Conservation (phyloP, 2,113 vertebrate species). For the Anguilla japonica region DNA sequence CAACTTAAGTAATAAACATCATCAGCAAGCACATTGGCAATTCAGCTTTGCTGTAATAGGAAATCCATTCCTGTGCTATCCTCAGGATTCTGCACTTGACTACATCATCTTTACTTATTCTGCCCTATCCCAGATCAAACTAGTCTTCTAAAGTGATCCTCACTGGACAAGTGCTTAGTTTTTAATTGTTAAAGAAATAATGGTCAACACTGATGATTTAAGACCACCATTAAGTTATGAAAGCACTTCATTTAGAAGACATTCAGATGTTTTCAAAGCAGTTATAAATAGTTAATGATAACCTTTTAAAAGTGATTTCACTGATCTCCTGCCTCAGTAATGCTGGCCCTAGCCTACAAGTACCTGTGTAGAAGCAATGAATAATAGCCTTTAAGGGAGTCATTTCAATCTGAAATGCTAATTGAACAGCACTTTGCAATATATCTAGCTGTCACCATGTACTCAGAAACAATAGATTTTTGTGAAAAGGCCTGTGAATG, state of each 20-base stretch:
- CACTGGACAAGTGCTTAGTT: neutral
- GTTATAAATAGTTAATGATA: neutral
- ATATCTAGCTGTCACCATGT: neutral
- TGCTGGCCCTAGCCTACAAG: neutral
- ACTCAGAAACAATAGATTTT: neutral
- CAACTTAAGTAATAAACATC: no score
- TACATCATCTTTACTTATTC: neutral
- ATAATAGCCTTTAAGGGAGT: neutral
- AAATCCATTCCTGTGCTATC: neutral
- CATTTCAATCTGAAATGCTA: conserved; percentile 1
- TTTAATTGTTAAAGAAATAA: neutral
- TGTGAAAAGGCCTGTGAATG: neutral
- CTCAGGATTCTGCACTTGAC: neutral
- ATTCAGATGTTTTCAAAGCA: neutral
- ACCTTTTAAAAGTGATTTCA: neutral
- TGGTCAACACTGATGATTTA: neutral
- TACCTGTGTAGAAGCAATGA: neutral
- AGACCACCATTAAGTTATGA: neutral
- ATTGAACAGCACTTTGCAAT: neutral
- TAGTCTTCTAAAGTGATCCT: neutral
- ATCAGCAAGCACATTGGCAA: neutral
- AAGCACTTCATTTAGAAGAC: neutral
- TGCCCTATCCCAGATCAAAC: neutral
- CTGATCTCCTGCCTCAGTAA: neutral
- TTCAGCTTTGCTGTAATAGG: neutral